Conservation (phyloP, 1,140 invertebrate genomes). For the Ips nitidus region DNA sequence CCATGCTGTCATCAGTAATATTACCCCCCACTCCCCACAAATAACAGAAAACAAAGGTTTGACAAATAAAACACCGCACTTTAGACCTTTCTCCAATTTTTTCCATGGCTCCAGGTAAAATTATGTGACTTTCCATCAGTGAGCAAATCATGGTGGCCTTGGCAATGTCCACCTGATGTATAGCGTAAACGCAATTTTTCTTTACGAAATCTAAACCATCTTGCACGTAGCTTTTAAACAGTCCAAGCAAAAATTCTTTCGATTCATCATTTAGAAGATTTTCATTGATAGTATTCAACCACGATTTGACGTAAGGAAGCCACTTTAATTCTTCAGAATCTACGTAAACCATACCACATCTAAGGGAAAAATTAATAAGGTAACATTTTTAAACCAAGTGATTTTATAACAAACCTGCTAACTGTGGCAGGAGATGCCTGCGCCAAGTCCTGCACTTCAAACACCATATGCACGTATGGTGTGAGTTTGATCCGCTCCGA, state of each 20-base stretch:
- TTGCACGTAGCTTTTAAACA: constrained; percentile 67
- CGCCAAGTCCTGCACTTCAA: constrained; percentile 85
- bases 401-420: constrained; percentile 55
- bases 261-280: constrained; percentile 58
- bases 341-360: constrained; percentile 88
- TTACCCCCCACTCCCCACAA: constrained; percentile 84
- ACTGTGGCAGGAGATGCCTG: constrained; percentile 90
- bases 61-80: constrained; percentile 65
- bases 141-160: constrained; percentile 75
- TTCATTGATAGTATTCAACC: constrained; percentile 65
- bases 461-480: constrained; percentile 80
- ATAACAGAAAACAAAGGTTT: constrained; percentile 74
- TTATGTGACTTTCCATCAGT: constrained; percentile 69
- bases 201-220: constrained; percentile 65
- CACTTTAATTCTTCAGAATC: constrained; percentile 80
- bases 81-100: constrained; percentile 58
- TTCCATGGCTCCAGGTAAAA: constrained; percentile 52
- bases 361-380: constrained; percentile 28
- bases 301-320: constrained; percentile 78
- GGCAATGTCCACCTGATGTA: constrained; percentile 75
- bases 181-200: constrained; percentile 65
- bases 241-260: constrained; percentile 58
- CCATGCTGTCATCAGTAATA: constrained; percentile 67
- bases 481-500: constrained; percentile 89
- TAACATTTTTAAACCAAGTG: no score